Conservation (phyloP, 2,888 invertebrate genomes). For the Euspilapteryx auroguttella region DNA sequence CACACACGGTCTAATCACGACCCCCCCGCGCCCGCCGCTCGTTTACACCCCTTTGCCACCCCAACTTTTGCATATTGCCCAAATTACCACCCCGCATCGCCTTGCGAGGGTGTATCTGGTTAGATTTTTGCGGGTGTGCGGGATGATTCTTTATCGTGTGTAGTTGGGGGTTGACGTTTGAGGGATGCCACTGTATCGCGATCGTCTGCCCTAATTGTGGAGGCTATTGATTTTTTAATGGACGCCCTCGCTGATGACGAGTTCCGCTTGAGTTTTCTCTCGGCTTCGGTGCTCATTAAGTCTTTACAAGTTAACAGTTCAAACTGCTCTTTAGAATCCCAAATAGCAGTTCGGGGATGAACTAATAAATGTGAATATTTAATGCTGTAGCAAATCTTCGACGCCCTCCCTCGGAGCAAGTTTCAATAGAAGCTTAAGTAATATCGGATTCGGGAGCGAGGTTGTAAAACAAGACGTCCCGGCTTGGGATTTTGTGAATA, state of each 20-base stretch:
- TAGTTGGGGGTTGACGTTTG: conserved; percentile 32
- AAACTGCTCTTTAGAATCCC: conserved; percentile 49
- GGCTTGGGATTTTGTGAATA: conserved; percentile 10
- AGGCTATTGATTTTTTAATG: conserved; percentile 51
- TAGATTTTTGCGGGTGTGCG: conserved; percentile 21
- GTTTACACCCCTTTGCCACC: conserved; percentile 17
- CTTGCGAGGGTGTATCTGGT: conserved; percentile 21
- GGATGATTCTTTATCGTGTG: conserved; percentile 19
- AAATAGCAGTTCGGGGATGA: conserved; percentile 42
- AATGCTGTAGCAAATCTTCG: conserved; percentile 54
- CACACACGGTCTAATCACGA: conserved; percentile 59
- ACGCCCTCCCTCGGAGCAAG: conserved; percentile 18
- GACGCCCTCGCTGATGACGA: conserved; percentile 15
- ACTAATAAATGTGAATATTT: conserved; percentile 61
- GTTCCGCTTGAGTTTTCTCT: not conserved
- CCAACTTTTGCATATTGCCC: conserved; percentile 57
- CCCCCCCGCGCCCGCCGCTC: conserved; percentile 14
- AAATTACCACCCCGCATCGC: conserved; percentile 33
- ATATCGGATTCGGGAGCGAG: conserved; percentile 27
- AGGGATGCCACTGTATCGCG: conserved; percentile 28
- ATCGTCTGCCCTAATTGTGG: conserved; percentile 41
- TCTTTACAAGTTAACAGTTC: too few relatives aligned
- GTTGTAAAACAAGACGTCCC: conserved; percentile 16
- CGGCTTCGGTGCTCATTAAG: too few relatives aligned
- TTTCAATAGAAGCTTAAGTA: conserved; percentile 52